Conservation (phyloP, 2,113 vertebrate species). For the Emydocephalus ijimae region DNA sequence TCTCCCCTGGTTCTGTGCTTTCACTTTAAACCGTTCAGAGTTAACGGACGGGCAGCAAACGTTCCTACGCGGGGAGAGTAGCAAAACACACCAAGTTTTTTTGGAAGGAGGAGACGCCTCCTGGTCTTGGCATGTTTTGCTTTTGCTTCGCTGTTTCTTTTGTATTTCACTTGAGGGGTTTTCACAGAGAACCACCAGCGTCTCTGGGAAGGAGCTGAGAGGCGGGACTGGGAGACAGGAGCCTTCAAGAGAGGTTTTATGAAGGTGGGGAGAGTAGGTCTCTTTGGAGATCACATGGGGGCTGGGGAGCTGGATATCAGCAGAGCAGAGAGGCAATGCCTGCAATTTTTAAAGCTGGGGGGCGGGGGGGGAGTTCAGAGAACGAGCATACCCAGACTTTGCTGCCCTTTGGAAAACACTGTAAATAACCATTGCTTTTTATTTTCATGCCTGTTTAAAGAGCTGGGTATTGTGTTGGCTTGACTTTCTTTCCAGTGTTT, state of each 20-base stretch:
- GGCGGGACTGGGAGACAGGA: constrained; percentile 21
- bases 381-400: background rate
- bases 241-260: background rate
- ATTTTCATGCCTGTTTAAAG: constrained; percentile 49
- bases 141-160: constrained; percentile 53
- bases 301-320: background rate
- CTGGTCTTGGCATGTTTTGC: constrained; percentile 47
- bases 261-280: background rate
- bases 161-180: constrained; percentile 49
- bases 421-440: constrained; percentile 54
- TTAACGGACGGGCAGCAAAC: constrained; percentile 35
- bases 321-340: no score
- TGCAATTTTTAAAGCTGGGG: background rate
- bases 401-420: constrained; percentile 51
- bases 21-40: constrained; percentile 42
- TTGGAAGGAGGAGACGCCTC: constrained; percentile 48
- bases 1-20: constrained; percentile 33
- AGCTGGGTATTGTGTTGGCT: constrained; percentile 46
- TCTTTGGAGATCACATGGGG: background rate
- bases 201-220: constrained; percentile 50
- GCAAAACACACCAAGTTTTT: constrained; percentile 27
- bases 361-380: accelerated
- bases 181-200: constrained; percentile 54
- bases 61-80: constrained; percentile 52
- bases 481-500: constrained; percentile 57